Conservation (phyloP, 2,888 invertebrate genomes). For the Tenthredo scrophulariae region DNA sequence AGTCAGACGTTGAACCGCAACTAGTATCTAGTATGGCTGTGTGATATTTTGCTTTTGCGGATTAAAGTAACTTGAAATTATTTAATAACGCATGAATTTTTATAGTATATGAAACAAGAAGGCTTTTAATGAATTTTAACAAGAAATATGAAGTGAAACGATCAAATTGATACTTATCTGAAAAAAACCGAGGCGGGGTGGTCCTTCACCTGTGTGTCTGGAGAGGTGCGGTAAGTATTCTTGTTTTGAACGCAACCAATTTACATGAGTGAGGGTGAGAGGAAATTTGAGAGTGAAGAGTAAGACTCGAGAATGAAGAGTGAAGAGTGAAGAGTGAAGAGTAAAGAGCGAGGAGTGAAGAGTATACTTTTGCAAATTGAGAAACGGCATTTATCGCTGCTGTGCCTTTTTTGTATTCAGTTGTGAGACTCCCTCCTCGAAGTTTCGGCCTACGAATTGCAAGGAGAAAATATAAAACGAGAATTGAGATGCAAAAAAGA, state of each 20-base stretch:
- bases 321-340: background rate
- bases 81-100: background rate
- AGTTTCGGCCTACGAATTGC: constrained; percentile 8
- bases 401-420: background rate
- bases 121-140: background rate
- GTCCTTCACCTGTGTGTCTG: constrained; percentile 2
- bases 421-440: background rate
- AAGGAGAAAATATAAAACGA: background rate
- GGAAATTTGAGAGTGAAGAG: background rate
- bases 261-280: constrained; percentile 21
- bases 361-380: constrained; percentile 26
- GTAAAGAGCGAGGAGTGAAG: background rate
- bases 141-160: background rate
- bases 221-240: constrained; percentile 5
- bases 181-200: background rate
- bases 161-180: constrained; percentile 7
- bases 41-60: background rate
- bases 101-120: background rate
- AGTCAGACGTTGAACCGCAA: background rate
- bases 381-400: constrained; percentile 25
- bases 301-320: constrained; percentile 16
- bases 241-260: constrained; percentile 8
- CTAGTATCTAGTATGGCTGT: background rate
- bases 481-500: background rate
- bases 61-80: background rate